Conservation (phyloP, 2,113 vertebrate species). For the Callipepla californica region DNA sequence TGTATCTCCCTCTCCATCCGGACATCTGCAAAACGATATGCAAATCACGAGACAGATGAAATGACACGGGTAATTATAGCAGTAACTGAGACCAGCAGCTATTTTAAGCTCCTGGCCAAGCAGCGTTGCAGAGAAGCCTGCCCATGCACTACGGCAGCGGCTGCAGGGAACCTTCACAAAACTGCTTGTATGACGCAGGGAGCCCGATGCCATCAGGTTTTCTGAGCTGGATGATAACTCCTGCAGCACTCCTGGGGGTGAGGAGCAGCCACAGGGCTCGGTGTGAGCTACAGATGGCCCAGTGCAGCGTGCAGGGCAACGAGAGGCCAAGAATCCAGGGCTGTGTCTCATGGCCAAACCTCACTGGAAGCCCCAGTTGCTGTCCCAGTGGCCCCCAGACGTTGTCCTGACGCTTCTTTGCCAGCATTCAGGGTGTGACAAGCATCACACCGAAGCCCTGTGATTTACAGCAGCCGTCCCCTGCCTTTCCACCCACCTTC, state of each 20-base stretch:
- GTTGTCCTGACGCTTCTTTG: rapidly evolving
- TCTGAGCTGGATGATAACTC: rapidly evolving
- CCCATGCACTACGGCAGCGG: background rate
- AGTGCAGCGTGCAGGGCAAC: rapidly evolving
- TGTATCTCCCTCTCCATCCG: background rate
- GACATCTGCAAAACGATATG: background rate
- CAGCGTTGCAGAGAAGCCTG: background rate
- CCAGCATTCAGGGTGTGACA: rapidly evolving
- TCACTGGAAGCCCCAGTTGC: background rate
- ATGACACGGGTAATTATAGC: background rate
- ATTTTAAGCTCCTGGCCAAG: conserved; percentile 24
- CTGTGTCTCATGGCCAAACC: rapidly evolving
- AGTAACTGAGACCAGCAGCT: background rate
- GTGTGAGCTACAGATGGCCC: background rate
- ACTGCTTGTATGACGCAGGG: background rate
- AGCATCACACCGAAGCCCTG: rapidly evolving
- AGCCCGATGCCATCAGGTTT: rapidly evolving
- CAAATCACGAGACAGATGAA: conserved; percentile 15
- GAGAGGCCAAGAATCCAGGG: background rate
- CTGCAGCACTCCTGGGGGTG: background rate
- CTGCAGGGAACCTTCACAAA: background rate
- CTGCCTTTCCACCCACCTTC: background rate
- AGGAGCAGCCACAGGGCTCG: background rate
- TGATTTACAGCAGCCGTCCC: too few relatives aligned
- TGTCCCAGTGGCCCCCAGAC: too few relatives aligned